Conservation (phyloP, 1,140 invertebrate species). For the Brachionus paranguensis region DNA sequence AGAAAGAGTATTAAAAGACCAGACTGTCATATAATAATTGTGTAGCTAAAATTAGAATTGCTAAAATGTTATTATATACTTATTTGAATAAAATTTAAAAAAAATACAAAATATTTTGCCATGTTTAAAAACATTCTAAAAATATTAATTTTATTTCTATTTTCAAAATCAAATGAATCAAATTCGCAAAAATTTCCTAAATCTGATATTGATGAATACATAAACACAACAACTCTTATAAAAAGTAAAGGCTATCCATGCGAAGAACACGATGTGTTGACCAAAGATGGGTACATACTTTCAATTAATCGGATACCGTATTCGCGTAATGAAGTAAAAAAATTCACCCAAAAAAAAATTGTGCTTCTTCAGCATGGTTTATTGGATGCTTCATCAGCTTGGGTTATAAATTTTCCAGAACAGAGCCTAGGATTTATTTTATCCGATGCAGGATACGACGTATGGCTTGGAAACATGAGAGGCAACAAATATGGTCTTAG, state of each 20-base stretch:
- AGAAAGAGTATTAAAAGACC: not conserved
- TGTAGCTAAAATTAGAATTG: not conserved
- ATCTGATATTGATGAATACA: not conserved
- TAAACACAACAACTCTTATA: conserved; percentile 19
- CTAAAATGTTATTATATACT: not conserved
- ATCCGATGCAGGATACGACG: conserved; percentile 66
- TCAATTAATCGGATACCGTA: not conserved
- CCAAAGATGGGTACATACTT: conserved; percentile 34
- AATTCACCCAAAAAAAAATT: not conserved
- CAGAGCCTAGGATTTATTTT: conserved; percentile 31
- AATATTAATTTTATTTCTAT: not conserved
- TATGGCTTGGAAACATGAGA: conserved; percentile 66
- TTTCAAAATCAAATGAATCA: not conserved
- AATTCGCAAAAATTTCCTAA: not conserved
- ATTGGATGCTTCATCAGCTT: not conserved
- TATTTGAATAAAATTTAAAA: not conserved
- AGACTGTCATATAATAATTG: not conserved
- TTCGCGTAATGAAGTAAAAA: not conserved
- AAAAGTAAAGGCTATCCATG: conserved; percentile 18
- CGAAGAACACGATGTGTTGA: conserved; percentile 34
- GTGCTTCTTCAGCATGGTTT: conserved; percentile 32
- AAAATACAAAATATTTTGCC: not conserved
- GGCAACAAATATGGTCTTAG: conserved; percentile 62
- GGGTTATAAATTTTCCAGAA: conserved; percentile 19
- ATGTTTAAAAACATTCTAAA: not conserved